phyloP scores from a whole-genome alignment of 2,797 vertebrate species.

The Micropoecilia bifurca region DNA sequence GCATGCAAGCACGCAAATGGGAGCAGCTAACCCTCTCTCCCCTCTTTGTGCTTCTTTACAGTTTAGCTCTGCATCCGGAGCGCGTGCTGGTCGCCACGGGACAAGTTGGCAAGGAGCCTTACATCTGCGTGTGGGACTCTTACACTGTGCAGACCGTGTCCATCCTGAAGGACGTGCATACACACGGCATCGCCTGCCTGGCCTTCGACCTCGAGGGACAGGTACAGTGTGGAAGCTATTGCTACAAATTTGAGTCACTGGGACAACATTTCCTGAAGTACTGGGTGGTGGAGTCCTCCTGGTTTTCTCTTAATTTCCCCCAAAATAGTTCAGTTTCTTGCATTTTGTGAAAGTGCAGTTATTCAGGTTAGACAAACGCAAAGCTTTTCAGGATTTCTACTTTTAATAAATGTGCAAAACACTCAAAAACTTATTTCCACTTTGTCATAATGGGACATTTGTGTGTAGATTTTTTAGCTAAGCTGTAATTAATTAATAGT shows the following conservation, averaged over 20 bases:
- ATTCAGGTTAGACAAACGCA: neutral
- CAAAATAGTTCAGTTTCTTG: neutral
- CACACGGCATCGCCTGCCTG: slow-evolving; percentile 95
- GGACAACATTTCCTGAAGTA: slow-evolving; percentile 4
- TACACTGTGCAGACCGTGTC: slow-evolving; percentile 96
- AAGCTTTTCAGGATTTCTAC: neutral
- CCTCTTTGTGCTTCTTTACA: slow-evolving; percentile 65
- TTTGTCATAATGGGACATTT: too few relatives aligned
- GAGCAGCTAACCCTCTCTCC: slow-evolving; percentile 54
- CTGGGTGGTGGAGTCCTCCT: neutral
- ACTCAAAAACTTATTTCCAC: neutral
- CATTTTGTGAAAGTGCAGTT: neutral
- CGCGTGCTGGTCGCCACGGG: slow-evolving; percentile 97
- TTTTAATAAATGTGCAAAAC: neutral
- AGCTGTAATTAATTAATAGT: neutral
- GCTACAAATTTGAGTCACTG: neutral
- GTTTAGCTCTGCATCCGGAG: slow-evolving; percentile 97
- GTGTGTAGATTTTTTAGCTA: neutral
- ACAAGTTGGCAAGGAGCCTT: slow-evolving; percentile 98
- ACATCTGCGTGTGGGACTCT: slow-evolving; percentile 98
- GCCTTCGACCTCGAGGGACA: slow-evolving; percentile 97
- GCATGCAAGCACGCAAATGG: slow-evolving; percentile 24
- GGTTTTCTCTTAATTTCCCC: neutral
- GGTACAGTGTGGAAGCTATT: slow-evolving; percentile 76
- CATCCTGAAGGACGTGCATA: slow-evolving; percentile 94